Evolutionary conservation across 1,140 invertebrate species (phyloP), one percentile per base, ranked within the genome.

Genomic region (Scylla paramamosain): DNA sequence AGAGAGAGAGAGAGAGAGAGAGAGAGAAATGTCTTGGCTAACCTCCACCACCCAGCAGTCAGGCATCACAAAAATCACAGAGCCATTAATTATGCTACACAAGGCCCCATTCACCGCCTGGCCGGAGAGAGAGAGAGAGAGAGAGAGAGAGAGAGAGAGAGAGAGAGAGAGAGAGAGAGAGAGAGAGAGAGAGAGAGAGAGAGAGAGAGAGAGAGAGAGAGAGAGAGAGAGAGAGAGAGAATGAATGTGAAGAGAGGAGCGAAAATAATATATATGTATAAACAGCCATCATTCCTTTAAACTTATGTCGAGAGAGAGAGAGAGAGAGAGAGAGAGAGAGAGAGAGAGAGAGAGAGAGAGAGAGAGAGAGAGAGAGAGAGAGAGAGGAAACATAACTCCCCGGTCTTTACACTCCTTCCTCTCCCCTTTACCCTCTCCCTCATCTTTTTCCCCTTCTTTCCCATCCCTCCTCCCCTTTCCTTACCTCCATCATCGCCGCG

Each of bases 261-360:
- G 52, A 59, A 59, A 59, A 20, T 12, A 59, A 59, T 14, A 12
- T 14, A 59, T 20, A 59, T 59, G 52, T 59, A 12, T 59, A 59
- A 59, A 59, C 12, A 59, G 52, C 16, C 52, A 59, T 59, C 52
- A 59, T 59, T 20, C 52, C 52, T 20, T 59, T 20, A 14, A 12
- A 59, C 52, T 14, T 59, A 20, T 48, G 46, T 7, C 46, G 86
- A 87, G 86, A 87, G 86, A 87, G 86, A 87, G 84, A 87, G 84
- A 88, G 86, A 88, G 86, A 88, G 86, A 88, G 86, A 88, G 86
- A 46, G 88, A 46, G 88, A 48, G 88, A 90, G 88, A 90, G 88
- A 90, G 88, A 90, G 88, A 90, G 88, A 90, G 88, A 90, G 88
- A 90, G 88, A 90, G 88, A 90, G 88, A 90, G 88, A 90, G 88